Base-by-base conservation (phyloP, 1,140 invertebrate genomes). In the Reticulitermes speratus region DNA sequence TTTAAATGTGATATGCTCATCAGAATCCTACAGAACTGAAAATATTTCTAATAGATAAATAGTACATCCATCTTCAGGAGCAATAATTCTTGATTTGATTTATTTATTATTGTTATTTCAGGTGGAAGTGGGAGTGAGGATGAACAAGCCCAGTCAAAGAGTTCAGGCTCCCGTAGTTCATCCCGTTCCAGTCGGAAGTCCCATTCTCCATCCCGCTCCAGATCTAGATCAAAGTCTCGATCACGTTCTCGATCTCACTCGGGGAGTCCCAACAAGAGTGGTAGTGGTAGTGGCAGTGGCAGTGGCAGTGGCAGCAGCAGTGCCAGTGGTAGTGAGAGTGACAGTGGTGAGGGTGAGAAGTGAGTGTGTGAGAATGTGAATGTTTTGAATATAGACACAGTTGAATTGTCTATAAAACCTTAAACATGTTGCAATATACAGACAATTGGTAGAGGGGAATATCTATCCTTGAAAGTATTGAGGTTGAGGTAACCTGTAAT, bases 101-200 rank as follows among this genome's bases (percentile, higher is more conserved):
- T 38, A 38, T 38, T 38, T 38, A 38, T 38, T n/a, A 1, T 30
- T 30, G n/a, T 30, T 75, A 30, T 75, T 75, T 25, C 32, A 75
- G 81, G 84, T 88, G 88, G 82, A 85, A 90, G 89, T 5, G 90
- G 89, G 55, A 90, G 89, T 32, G 89, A 89, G 38, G 88, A 38
- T 25, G 90, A 84, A 59, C 91, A 90, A 0, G 90, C 89, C 23
- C 87, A 89, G 19, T 90, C 89, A 30, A 89, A 90, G 16, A 88
- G 88, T 23, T 88, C 89, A 3, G 90, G 90, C 5, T 91, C 87
- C 45, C 84, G 59, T 16, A 86, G 65, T 21, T 82, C 84, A 45
- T 88, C 90, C 0, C 88, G 87, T 23, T 89, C 89, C 89, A 91
- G 90, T 25, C 88, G 89, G 16, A 89, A 88, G 85, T 90, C 90